Percentiles rank a stretch among this genome's conserved stretches.
phyloP scores from a whole-genome alignment of 2,797 vertebrate genomes.

The Molossus alvarezi region DNA sequence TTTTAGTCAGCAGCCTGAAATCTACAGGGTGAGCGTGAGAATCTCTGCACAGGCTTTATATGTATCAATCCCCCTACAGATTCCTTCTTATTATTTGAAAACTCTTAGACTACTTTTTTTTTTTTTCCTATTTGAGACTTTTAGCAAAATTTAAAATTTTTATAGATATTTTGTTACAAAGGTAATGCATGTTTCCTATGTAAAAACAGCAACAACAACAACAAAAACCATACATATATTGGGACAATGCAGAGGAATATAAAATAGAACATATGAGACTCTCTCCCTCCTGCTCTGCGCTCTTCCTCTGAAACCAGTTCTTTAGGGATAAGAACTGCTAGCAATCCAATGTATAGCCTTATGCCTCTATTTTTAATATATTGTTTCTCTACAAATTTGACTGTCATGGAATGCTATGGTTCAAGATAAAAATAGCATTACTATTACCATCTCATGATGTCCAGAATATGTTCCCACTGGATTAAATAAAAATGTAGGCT shows the following conservation, averaged over 20 bases:
- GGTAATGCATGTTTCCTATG: neutral
- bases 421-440: neutral
- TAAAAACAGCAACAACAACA: neutral
- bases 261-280: neutral
- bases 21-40: neutral
- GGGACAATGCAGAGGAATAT: neutral
- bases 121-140: constrained; percentile 5
- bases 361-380: neutral
- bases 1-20: neutral
- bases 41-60: neutral
- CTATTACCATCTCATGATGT: neutral
- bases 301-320: neutral
- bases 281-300: neutral
- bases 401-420: neutral
- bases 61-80: neutral
- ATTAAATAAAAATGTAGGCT: neutral
- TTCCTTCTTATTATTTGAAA: neutral
- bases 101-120: neutral
- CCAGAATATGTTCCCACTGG: neutral
- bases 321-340: neutral
- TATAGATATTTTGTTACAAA: constrained; percentile 17
- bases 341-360: neutral
- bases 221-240: neutral
- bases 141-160: constrained; percentile 39
- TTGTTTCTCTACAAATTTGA: neutral